Base-by-base conservation (phyloP, 2,797 vertebrate genomes). In the Cichlasoma orientale region DNA sequence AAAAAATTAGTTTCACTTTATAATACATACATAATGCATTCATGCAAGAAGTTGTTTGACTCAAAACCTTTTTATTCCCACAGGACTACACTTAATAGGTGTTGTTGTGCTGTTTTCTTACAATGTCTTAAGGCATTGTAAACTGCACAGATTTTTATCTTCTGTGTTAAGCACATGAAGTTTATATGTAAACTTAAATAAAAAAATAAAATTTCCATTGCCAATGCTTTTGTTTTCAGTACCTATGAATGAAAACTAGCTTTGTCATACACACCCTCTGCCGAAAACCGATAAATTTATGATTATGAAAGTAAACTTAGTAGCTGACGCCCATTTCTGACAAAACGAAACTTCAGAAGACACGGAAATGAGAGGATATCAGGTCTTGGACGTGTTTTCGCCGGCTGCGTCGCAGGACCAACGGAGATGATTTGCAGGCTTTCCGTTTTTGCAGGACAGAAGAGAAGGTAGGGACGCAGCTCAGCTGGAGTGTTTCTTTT, bases 301-400 rank as follows among this genome's bases (percentile, higher is more conserved):
- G 13, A 84, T n/a, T 4, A 3, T 7, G 14, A 75, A 76, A 78
- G 59, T 38, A 2, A 57, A 56, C 7, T 53, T 47, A 19, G 47
- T 14, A 52, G 86, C 19, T 29, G 19, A 92, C 93, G 88, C 92
- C 94, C 93, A 88, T 86, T 94, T 92, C 56, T 53, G 52, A 38
- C 9, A 58, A 95, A 95, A 89, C 92, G 94, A 96, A 95, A 95
- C 84, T 94, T 82, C 56, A 25, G 3, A 7, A 3, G 12, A 57
- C 4, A 70, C 88, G 92, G 92, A 92, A 93, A 82, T 25, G 80
- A 70, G 14, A n/a, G 2, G 11, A 50, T 0, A 31, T 11, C 8
- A 2, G 38, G 4, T 27, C 14, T 29, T 10, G 6, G 16, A 31
- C 13, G 44, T 21, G 11, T 31, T 1, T 13, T 3, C 4, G 13